Evolutionary conservation across 2,113 vertebrate genomes (phyloP), one percentile per base, ranked within the genome.

Genomic region (Neolamprologus devosi): DNA sequence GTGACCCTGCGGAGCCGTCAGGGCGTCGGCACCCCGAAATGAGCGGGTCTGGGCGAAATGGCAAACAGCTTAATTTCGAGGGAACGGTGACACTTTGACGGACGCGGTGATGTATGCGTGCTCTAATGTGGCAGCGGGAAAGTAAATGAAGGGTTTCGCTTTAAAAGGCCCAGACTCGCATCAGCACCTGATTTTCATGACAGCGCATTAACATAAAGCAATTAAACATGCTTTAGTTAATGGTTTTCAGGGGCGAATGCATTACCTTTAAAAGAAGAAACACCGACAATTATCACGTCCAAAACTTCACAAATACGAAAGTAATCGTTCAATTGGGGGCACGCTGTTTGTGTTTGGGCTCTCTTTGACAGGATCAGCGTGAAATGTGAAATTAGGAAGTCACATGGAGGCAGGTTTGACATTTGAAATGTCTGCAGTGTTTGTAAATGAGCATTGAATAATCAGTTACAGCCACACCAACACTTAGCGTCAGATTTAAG

Each of bases 31-130:
- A 35, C 80, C 60, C 89, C 17, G 82, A 53, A 91, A 90, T 81
- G 70, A 93, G 60, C 54, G 2, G 49, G 85, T 79, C 82, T 28
- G 23, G 23, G 60, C 16, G 2, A 85, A 82, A 70, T 7, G 42
- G 80, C 68, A 81, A 90, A 90, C 55, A 3, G 81, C 80, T 88
- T 91, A 3, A 87, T 84, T 83, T 91, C 53, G 54, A 82, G 49
- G 47, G 33, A 60, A 12, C 47, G 0, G 80, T 5, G 21, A 65
- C 83, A 23, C 51, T 70, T 88, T 82, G 54, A 73, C 4, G 2
- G 65, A 73, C 12, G 10, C 16, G 6, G 3, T 78, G 55, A 87
- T 65, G 37, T 12, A 23, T 40, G 80, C 80, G 11, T 1, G 14
- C 80, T 81, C 28, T 86, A 53, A 87, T 83, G 82, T 30, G 79